Percentiles rank a stretch among this genome's conserved stretches.
Evolutionary conservation across 2,797 vertebrate species (phyloP).

Genomic region (Adrianichthys oophorus): DNA sequence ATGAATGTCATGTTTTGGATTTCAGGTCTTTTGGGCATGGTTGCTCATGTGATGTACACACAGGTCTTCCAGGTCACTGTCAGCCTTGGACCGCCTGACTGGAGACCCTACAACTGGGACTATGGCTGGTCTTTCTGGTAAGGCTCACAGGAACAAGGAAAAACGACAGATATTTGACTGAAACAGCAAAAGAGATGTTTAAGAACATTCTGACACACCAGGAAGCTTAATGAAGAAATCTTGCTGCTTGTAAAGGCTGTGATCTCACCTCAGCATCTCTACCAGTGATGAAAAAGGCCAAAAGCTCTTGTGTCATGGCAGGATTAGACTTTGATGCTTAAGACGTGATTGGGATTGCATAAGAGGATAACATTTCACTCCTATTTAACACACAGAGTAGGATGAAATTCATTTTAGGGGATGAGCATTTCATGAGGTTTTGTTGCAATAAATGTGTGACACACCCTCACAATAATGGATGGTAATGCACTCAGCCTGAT

Average conservation of each 20-base stretch:
- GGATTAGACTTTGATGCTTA: conserved; percentile 72
- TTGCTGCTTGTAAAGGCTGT: not conserved
- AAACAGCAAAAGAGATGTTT: not conserved
- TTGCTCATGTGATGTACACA: conserved; percentile 92
- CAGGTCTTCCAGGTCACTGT: conserved; percentile 90
- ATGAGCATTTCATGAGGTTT: conserved; percentile 52
- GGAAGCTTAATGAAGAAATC: conserved; percentile 7
- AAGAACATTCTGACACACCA: not conserved
- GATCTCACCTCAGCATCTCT: conserved; percentile 54
- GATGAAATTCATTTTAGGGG: conserved; percentile 40
- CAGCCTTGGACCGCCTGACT: conserved; percentile 87
- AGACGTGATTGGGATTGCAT: conserved; percentile 70
- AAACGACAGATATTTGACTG: not conserved
- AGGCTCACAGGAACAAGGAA: conserved; percentile 20
- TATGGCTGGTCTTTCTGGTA: conserved; percentile 94
- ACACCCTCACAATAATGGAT: conserved; percentile 24
- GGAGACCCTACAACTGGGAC: conserved; percentile 90
- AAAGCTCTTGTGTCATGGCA: conserved; percentile 66
- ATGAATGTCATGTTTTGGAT: conserved; percentile 1
- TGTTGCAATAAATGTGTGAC: conserved; percentile 23
- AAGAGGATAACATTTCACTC: conserved; percentile 68
- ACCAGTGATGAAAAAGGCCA: conserved; percentile 63
- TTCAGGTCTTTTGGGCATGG: conserved; percentile 92
- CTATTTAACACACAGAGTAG: conserved; percentile 54
- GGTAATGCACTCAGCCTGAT: conserved; percentile 31